phyloP scores from a whole-genome alignment of 1,140 invertebrate genomes.

The Hetaerina americana region DNA sequence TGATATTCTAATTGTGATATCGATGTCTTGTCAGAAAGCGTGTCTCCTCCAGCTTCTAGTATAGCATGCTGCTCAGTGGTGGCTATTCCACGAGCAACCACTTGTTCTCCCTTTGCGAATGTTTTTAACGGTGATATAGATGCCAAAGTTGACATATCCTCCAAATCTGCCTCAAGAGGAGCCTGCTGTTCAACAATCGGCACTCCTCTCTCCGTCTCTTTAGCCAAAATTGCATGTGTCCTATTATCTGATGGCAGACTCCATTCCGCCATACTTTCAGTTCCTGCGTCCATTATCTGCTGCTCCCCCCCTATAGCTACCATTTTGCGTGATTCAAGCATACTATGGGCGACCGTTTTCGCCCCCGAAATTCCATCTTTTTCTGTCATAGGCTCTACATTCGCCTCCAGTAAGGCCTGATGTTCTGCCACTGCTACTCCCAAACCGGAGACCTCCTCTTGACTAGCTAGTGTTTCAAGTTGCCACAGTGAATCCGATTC shows the following conservation, averaged over 20 bases:
- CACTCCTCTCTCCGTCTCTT: slow-evolving; percentile 43
- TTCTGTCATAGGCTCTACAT: slow-evolving; percentile 5
- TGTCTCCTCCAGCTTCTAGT: slow-evolving; percentile 18
- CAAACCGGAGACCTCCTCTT: background rate
- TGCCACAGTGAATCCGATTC: background rate
- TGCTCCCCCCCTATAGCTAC: slow-evolving; percentile 6
- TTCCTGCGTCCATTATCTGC: background rate
- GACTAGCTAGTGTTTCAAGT: background rate
- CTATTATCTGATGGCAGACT: background rate
- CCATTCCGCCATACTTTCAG: background rate
- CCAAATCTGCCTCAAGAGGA: slow-evolving; percentile 38
- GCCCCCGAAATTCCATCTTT: slow-evolving; percentile 17
- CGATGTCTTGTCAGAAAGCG: slow-evolving; percentile 18
- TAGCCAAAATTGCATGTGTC: slow-evolving; percentile 14
- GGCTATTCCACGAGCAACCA: background rate
- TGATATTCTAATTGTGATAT: slow-evolving; percentile 19
- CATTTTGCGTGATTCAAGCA: slow-evolving; percentile 19
- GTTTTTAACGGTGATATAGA: background rate
- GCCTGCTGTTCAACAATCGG: slow-evolving; percentile 52
- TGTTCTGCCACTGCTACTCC: background rate
- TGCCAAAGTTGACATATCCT: background rate
- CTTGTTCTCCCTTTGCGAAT: slow-evolving; percentile 1
- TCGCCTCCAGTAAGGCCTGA: slow-evolving; percentile 5
- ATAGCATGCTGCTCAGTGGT: slow-evolving; percentile 29
- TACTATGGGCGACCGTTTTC: slow-evolving; percentile 20